Evolutionary conservation across 2,113 vertebrate genomes (phyloP).

Genomic region (Pachypanchax playfairii): DNA sequence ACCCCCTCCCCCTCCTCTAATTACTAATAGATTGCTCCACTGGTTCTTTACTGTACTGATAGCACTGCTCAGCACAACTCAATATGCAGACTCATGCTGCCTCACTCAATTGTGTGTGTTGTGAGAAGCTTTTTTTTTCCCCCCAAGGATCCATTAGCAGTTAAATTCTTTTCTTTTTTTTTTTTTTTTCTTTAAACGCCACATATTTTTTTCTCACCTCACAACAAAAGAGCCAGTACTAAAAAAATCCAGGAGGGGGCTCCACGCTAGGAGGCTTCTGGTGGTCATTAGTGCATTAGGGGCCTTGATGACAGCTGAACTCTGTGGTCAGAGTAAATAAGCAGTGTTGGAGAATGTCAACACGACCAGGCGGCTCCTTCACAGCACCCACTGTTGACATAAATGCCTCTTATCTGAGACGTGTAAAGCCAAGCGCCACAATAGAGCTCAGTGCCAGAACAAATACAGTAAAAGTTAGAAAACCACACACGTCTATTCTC

Average conservation of each 20-base stretch:
- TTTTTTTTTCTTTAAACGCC: not conserved
- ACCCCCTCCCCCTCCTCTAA: conserved; percentile 63
- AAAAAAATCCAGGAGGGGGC: conserved; percentile 54
- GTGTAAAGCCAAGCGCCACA: conserved; percentile 62
- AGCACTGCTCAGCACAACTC: conserved; percentile 53
- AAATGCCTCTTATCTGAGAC: conserved; percentile 74
- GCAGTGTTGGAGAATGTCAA: conserved; percentile 73
- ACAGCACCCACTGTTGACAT: conserved; percentile 74
- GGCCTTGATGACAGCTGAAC: conserved; percentile 57
- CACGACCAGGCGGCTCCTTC: conserved; percentile 69
- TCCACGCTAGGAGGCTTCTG: conserved; percentile 29
- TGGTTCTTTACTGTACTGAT: conserved; percentile 64
- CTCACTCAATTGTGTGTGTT: conserved; percentile 39
- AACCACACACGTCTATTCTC: conserved; percentile 39
- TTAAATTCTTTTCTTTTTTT: conserved; percentile 21
- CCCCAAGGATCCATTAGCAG: not conserved
- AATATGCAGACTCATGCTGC: conserved; percentile 66
- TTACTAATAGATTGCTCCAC: conserved; percentile 65
- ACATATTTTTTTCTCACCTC: conserved; percentile 21
- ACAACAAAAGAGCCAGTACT: conserved; percentile 30
- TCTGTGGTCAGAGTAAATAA: conserved; percentile 74
- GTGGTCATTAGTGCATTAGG: conserved; percentile 56
- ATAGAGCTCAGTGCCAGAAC: conserved; percentile 68
- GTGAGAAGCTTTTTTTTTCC: conserved; percentile 15
- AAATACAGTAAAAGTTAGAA: conserved; percentile 69